These are phyloP conservation scores for Nesoenas mayeri DNA, from an alignment of 2,113 vertebrate species.

Conservation along the genomic window DNA sequence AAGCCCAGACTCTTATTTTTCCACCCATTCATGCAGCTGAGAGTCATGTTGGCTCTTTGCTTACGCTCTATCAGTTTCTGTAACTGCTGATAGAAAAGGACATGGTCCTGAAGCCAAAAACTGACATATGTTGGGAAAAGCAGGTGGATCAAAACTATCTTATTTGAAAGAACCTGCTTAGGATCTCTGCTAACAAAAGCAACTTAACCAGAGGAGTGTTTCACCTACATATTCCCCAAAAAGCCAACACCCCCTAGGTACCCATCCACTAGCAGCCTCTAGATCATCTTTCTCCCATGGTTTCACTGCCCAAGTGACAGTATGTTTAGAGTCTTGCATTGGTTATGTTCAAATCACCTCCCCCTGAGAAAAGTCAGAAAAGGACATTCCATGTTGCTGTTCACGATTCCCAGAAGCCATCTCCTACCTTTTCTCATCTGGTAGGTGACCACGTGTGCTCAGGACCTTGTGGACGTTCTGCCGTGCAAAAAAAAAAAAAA, in stretches of 20 bases:
- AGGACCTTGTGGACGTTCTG: conserved; percentile 90
- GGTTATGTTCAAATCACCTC: not conserved
- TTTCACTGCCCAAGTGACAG: not conserved
- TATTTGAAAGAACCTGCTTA: not conserved
- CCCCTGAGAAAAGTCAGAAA: not conserved
- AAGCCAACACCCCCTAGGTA: not conserved
- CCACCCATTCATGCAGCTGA: not conserved
- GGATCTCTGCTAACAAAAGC: not conserved
- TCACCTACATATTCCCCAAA: not conserved
- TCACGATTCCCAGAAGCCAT: not conserved
- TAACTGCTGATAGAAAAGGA: not conserved
- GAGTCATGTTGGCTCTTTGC: not conserved
- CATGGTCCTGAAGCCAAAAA: not conserved
- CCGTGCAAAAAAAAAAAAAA: not conserved
- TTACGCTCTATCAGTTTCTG: not conserved
- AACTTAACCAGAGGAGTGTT: not conserved
- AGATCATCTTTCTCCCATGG: not conserved
- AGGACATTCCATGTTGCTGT: not conserved
- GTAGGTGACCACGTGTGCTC: conserved; percentile 70
- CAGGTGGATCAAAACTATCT: not conserved
- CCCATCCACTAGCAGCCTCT: not conserved
- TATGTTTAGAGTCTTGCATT: not conserved
- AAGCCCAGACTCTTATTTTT: not conserved
- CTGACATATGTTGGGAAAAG: not conserved
- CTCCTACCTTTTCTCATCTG: conserved; percentile 79